phyloP scores from a whole-genome alignment of 2,113 vertebrate species.

The Eretmochelys imbricata region DNA sequence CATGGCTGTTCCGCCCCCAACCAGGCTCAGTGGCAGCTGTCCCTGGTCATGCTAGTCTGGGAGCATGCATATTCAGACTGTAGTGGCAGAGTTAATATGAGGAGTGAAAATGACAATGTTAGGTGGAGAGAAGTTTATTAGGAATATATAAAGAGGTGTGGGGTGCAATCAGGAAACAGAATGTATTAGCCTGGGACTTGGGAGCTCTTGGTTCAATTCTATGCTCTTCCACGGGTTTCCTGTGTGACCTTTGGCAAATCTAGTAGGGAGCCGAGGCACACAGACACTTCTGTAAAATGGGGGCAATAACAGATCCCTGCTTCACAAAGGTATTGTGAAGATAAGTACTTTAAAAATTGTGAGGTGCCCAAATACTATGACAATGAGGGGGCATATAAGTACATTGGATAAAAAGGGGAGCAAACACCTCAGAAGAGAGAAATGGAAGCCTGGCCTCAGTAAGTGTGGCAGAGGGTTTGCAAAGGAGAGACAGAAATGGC shows the following conservation, averaged over 20 bases:
- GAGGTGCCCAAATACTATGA: not conserved
- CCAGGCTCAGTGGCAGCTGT: too few relatives aligned
- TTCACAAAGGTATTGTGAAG: not conserved
- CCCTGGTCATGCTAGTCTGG: too few relatives aligned
- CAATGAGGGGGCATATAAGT: not conserved
- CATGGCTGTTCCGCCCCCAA: too few relatives aligned
- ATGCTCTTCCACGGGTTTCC: accelerated
- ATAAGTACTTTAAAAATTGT: not conserved
- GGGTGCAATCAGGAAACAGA: not conserved
- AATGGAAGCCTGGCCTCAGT: not conserved
- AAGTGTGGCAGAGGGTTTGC: not conserved
- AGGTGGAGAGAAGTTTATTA: not conserved
- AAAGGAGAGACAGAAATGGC: not conserved
- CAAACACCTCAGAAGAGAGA: not conserved
- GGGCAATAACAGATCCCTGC: not conserved
- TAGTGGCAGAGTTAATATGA: not conserved
- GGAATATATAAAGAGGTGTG: not conserved
- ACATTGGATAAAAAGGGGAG: not conserved
- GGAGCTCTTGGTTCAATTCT: not conserved
- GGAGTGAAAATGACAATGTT: not conserved
- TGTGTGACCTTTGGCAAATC: accelerated
- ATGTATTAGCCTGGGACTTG: accelerated
- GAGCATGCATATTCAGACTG: not conserved
- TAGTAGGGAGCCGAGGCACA: accelerated
- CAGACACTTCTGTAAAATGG: accelerated